Conservation (phyloP, 2,113 vertebrate species). For the Dasyprocta punctata region DNA sequence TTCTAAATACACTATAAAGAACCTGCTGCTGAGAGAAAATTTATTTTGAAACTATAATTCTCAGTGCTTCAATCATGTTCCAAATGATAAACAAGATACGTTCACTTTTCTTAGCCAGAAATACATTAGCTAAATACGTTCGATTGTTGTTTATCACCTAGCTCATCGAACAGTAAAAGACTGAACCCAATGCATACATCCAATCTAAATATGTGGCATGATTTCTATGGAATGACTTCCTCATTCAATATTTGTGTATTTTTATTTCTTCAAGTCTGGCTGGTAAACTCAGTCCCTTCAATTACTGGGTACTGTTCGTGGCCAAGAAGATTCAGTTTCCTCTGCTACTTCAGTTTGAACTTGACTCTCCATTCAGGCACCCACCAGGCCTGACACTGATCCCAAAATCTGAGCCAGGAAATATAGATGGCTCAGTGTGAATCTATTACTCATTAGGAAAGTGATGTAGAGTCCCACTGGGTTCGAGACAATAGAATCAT, state of each 20-base stretch:
- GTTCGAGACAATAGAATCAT: conserved; percentile 19
- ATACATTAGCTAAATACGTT: neutral
- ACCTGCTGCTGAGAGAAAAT: conserved; percentile 22
- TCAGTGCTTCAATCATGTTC: neutral
- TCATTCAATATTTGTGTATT: neutral
- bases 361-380: neutral
- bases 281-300: fast-evolving
- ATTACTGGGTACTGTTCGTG: neutral
- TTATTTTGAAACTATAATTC: conserved; percentile 39
- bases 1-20: conserved; percentile 43
- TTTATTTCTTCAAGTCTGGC: neutral
- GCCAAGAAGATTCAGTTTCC: neutral
- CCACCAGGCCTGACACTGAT: neutral
- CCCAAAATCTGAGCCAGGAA: conserved; percentile 36
- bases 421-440: neutral
- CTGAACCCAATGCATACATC: neutral
- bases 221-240: neutral
- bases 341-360: neutral
- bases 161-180: conserved; percentile 2
- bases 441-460: conserved; percentile 21
- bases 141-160: neutral
- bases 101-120: conserved; percentile 41
- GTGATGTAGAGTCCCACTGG: neutral
- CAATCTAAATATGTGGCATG: neutral
- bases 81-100: neutral